A percentile compares a stretch with the other conserved stretches of the same genome.
These are phyloP conservation scores for Hippolais icterina DNA, from an alignment of 2,113 vertebrate species.

Conservation along the genomic window DNA sequence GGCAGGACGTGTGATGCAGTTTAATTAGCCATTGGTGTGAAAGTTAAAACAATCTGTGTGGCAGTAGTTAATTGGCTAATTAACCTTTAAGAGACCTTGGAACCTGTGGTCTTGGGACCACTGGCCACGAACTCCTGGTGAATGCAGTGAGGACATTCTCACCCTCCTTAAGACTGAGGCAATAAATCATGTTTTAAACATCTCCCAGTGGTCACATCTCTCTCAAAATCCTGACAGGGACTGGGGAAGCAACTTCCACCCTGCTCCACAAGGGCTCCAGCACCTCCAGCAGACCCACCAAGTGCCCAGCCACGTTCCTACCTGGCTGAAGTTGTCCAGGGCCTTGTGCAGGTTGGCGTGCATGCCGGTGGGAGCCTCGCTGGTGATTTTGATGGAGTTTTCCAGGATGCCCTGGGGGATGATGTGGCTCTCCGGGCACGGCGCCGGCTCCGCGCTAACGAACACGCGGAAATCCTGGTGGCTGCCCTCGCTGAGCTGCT, in stretches of 20 bases:
- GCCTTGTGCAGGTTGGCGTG: constrained; percentile 94
- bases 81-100: neutral
- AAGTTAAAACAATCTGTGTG: neutral
- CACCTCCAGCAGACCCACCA: neutral
- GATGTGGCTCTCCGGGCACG: constrained; percentile 80
- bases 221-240: neutral
- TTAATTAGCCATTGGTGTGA: neutral
- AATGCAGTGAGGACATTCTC: neutral
- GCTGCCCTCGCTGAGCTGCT: constrained; percentile 80
- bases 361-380: constrained; percentile 88
- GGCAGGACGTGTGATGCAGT: neutral
- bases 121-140: neutral
- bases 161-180: neutral
- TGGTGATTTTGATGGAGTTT: constrained; percentile 94
- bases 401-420: constrained; percentile 95
- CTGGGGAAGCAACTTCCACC: fast-evolving
- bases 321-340: constrained; percentile 95
- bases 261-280: fast-evolving
- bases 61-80: neutral
- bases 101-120: neutral
- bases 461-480: constrained; percentile 86
- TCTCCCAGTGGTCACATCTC: neutral
- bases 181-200: neutral
- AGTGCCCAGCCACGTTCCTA: neutral
- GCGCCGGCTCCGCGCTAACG: constrained; percentile 89